Evolutionary conservation across 1,140 invertebrate species (phyloP), one percentile per base, ranked within the genome.

Genomic region (Aphidius gifuensis): DNA sequence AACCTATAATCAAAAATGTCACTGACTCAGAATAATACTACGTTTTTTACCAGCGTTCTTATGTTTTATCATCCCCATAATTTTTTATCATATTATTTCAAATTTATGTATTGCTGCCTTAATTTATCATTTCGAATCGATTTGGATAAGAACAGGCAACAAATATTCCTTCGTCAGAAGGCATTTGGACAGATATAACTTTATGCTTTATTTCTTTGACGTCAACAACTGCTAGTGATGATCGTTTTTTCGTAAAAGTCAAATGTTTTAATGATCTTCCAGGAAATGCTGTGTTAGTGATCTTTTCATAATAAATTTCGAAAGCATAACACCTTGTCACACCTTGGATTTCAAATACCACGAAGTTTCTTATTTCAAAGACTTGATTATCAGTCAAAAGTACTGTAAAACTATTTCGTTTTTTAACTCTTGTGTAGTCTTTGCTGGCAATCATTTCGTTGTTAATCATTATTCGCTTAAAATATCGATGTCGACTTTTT

Each of bases 401-500:
- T 2, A 60, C 59, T 6, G 49, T 53, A 60, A 44, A 60, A 44
- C 50, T 60, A 32, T 53, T 53, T 32, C 49, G 49, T 38, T 60
- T 60, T 45, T 53, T 53, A 45, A 53, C 59, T 21, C 44, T 51
- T 44, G 39, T 9, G 39, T 60, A 60, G 9, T 53, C 45, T 53
- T 43, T 53, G 40, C 49, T 60, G 8, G 38, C 32, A 5, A 60
- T 32, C 23, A 60, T 60, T 54, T 60, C 49, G 11, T 53, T 51
- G 16, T 53, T 53, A 53, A 60, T 51, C 7, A 51, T 42, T 49
- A 44, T 44, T 11, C 59, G 49, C 53, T 60, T 60, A 60, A 43
- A 60, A 48, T 60, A 60, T 54, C 53, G 7, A 9, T 21, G 39
- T 8, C 9, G 9, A 38, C 59, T 53, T 32, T 53, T 45, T 32